Conservation (phyloP, 2,888 invertebrate species). For the Sympetrum striolatum region DNA sequence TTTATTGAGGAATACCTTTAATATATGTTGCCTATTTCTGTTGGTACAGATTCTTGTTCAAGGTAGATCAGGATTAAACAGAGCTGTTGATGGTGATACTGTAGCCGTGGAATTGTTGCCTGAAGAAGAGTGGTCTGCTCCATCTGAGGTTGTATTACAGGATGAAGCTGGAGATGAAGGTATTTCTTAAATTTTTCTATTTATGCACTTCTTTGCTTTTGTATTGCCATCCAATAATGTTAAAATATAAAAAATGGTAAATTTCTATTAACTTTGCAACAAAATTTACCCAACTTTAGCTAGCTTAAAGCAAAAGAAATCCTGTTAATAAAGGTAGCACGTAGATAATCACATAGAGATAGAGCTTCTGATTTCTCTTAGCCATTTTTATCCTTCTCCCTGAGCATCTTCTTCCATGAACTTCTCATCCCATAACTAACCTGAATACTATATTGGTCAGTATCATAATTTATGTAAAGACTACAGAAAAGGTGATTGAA, state of each 20-base stretch:
- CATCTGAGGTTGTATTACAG: slow-evolving; percentile 83
- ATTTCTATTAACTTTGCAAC: too few species aligned
- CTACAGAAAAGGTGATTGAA: neutral
- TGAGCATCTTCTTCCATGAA: neutral
- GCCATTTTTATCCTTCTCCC: too few species aligned
- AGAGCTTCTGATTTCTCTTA: neutral
- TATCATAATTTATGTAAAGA: neutral
- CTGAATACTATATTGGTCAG: neutral
- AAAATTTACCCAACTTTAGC: too few species aligned
- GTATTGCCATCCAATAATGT: too few species aligned
- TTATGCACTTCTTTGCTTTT: neutral
- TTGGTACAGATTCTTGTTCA: slow-evolving; percentile 77
- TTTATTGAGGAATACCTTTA: neutral
- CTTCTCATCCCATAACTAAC: neutral
- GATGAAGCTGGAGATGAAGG: slow-evolving; percentile 77
- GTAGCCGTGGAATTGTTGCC: slow-evolving; percentile 91
- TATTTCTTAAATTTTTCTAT: neutral
- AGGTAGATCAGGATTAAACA: slow-evolving; percentile 85
- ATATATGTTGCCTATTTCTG: neutral
- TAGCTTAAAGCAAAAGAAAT: too few species aligned
- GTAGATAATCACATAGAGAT: too few species aligned
- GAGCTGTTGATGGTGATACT: slow-evolving; percentile 93
- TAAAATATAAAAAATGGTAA: too few species aligned
- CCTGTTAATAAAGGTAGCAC: too few species aligned
- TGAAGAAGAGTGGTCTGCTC: slow-evolving; percentile 87